phyloP scores from a whole-genome alignment of 1,140 invertebrate genomes.

The Platyscapa corneri region DNA sequence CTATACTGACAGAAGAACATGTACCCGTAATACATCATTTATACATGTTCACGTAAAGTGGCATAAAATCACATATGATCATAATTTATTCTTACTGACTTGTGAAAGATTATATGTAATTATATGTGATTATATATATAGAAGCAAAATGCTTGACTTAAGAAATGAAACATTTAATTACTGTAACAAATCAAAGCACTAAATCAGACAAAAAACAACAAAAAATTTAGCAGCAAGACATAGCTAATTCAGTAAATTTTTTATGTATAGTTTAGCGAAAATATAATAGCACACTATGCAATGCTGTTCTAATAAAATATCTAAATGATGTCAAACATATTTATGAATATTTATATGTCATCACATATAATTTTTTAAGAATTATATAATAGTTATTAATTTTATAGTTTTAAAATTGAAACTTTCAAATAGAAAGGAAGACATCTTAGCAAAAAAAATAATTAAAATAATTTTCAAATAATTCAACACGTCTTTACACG shows the following conservation, averaged over 20 bases:
- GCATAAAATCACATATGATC: constrained; percentile 12
- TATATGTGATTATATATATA: not conserved
- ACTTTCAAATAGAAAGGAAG: not conserved
- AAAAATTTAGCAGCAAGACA: not conserved
- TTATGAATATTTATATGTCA: not conserved
- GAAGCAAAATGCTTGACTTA: not conserved
- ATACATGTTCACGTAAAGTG: not conserved
- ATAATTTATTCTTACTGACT: not conserved
- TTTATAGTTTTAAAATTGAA: not conserved
- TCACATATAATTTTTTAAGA: constrained; percentile 14
- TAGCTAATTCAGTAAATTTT: not conserved
- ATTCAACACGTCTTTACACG: no score
- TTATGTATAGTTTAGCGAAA: constrained; percentile 3
- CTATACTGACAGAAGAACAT: constrained; percentile 7
- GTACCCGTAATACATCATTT: not conserved
- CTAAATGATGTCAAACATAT: not conserved
- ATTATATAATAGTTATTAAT: no score
- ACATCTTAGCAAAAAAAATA: not conserved
- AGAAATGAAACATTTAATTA: not conserved
- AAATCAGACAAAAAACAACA: constrained; percentile 4
- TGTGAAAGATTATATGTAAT: not conserved
- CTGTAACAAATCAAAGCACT: not conserved
- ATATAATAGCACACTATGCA: not conserved
- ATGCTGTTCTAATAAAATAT: not conserved
- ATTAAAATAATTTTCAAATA: no score